Conservation (phyloP, 2,113 vertebrate species). For the Carlito syrichta region DNA sequence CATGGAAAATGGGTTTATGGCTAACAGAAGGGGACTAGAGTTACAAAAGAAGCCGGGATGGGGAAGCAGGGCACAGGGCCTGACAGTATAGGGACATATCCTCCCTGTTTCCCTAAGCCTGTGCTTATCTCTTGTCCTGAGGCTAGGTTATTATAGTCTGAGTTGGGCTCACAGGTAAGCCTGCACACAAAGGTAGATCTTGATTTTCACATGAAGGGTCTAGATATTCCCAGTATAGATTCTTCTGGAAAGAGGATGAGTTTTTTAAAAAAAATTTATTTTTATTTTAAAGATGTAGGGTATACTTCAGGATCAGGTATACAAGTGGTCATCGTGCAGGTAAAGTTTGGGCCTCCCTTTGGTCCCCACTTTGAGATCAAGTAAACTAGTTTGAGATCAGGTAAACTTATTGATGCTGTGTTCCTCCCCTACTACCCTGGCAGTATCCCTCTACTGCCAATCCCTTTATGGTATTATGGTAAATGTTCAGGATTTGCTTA, state of each 20-base stretch:
- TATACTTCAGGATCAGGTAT: no score
- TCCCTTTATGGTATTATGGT: no score
- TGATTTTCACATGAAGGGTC: neutral
- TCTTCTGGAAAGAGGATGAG: neutral
- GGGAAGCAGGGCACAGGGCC: neutral
- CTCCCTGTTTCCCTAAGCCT: accelerated
- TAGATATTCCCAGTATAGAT: neutral
- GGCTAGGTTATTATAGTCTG: neutral
- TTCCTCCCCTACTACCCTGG: no score
- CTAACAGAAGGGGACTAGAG: neutral
- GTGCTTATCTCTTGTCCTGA: neutral
- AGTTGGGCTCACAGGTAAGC: neutral
- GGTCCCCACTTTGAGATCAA: no score
- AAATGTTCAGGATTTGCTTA: no score
- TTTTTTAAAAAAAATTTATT: no score
- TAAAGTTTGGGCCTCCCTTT: no score
- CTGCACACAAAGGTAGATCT: neutral
- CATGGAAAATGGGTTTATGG: neutral
- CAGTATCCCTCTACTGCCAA: no score
- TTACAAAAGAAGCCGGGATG: neutral
- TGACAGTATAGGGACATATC: neutral
- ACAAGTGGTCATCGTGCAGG: no score
- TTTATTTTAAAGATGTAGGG: no score
- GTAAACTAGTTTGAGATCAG: no score
- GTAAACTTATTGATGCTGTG: no score